These are phyloP conservation scores for Tenthredo notha DNA, from an alignment of 2,888 invertebrate genomes.

Conservation along the genomic window DNA sequence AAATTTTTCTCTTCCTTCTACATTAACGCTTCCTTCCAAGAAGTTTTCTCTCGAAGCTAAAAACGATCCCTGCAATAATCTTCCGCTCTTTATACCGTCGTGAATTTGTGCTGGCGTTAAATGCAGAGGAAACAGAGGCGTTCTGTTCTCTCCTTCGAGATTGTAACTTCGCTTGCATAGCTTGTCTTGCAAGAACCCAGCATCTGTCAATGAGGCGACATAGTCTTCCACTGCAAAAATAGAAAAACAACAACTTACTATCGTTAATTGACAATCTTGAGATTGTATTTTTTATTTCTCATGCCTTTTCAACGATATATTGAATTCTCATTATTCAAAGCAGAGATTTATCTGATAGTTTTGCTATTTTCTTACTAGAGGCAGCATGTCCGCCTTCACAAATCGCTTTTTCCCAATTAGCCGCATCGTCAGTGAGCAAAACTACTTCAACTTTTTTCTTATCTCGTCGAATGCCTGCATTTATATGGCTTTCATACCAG, in stretches of 20 bases:
- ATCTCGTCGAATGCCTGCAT: conserved; percentile 65
- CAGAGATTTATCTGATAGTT: neutral
- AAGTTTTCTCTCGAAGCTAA: conserved; percentile 95
- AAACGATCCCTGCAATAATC: conserved; percentile 89
- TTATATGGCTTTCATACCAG: conserved; percentile 92
- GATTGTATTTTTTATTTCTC: neutral
- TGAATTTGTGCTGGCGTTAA: conserved; percentile 89
- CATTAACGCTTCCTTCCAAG: conserved; percentile 92
- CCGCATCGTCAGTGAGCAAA: conserved; percentile 91
- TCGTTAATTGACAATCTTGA: conserved; percentile 30
- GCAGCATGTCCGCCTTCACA: conserved; percentile 86
- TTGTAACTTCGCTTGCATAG: conserved; percentile 85
- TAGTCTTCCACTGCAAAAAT: conserved; percentile 85
- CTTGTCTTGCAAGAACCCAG: conserved; percentile 89
- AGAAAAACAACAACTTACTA: conserved; percentile 10
- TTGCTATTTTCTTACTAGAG: conserved; percentile 81
- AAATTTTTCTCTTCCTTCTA: conserved; percentile 89
- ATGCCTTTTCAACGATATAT: neutral
- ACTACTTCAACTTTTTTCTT: conserved; percentile 82
- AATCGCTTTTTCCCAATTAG: conserved; percentile 86
- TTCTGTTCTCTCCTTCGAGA: conserved; percentile 81
- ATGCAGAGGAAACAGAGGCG: conserved; percentile 92
- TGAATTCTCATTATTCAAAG: conserved; percentile 4
- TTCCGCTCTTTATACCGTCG: conserved; percentile 88
- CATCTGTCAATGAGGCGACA: conserved; percentile 85